These are phyloP conservation scores for Monochamus saltuarius DNA, from an alignment of 1,140 invertebrate genomes.

Conservation along the genomic window DNA sequence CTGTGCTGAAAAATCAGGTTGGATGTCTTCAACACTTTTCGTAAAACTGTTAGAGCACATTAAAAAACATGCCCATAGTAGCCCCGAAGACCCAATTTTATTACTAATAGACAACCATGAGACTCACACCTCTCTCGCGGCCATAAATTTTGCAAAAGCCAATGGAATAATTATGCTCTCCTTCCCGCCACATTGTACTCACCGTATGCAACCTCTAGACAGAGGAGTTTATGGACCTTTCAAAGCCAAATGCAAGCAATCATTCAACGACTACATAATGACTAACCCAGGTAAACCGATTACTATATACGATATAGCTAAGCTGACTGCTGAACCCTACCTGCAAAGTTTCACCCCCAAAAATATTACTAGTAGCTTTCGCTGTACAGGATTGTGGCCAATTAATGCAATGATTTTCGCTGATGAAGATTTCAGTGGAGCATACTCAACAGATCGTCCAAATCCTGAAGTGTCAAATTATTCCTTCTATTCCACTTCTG, in stretches of 20 bases:
- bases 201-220: slow-evolving; percentile 52
- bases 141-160: slow-evolving; percentile 34
- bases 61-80: slow-evolving; percentile 17
- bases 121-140: slow-evolving; percentile 28
- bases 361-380: slow-evolving; percentile 34
- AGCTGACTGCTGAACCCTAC: slow-evolving; percentile 25
- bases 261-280: slow-evolving; percentile 40
- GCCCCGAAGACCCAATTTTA: slow-evolving; percentile 16
- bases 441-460: slow-evolving; percentile 12
- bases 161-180: slow-evolving; percentile 45
- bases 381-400: slow-evolving; percentile 27
- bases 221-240: slow-evolving; percentile 45
- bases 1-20: slow-evolving; percentile 20
- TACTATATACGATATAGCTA: slow-evolving; percentile 45
- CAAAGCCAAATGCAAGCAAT: slow-evolving; percentile 50
- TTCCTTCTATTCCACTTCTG: no score
- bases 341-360: slow-evolving; percentile 29
- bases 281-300: slow-evolving; percentile 42
- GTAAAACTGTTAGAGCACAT: slow-evolving; percentile 27
- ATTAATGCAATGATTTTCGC: slow-evolving; percentile 22
- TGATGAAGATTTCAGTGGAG: slow-evolving; percentile 11
- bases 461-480: no score
- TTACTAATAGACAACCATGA: slow-evolving; percentile 27
- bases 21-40: slow-evolving; percentile 21
- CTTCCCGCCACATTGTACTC: slow-evolving; percentile 47